Base-by-base conservation (phyloP, 1,140 invertebrate genomes). In the Caenorhabditis remanei region DNA sequence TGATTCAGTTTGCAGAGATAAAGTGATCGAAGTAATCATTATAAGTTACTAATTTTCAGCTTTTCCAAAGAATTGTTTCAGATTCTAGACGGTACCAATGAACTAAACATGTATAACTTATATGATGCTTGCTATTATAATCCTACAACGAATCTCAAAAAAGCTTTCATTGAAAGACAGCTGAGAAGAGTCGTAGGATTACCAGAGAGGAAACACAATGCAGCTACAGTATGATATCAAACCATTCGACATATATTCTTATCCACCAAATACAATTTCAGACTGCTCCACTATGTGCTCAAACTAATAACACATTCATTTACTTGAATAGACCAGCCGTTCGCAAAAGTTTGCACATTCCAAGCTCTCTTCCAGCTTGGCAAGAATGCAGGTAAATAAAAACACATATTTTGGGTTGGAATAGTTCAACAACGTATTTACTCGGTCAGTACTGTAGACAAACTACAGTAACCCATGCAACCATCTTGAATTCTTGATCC, bases 291-390 rank as follows among this genome's bases (percentile, higher is more conserved):
- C 86, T 87, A 14, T 87, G 86, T 67, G 86, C 86, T 55, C 86
- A 87, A 43, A 67, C 48, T 1, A 63, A 83, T 41, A 87, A 87
- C 24, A 82, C 86, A 14, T 19, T 63, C 19, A 50, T 11, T 63
- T 88, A 88, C 48, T 56, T 88, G 85, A 88, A 88, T 43, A 63
- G 87, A 83, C 79, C 85, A n/a, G 87, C 88, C 41, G 87, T 88
- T 46, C 41, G 83, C 5, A 87, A 88, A 61, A 85, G 87, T 14
- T 63, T 88, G 24, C 85, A 88, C 53, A 87, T 87, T 55, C 86
- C 86, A 19, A 63, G 65, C 24, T 71, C 61, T 46, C 86, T 87
- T 48, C 86, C 86, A 63, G n/a, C 14, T 13, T 87, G 86, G 86
- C 13, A 48, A 19, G 86, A 87, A 9, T 87, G 86, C 32, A 83